These are phyloP conservation scores for Eilema depressum DNA, from an alignment of 2,888 invertebrate species.

Conservation along the genomic window DNA sequence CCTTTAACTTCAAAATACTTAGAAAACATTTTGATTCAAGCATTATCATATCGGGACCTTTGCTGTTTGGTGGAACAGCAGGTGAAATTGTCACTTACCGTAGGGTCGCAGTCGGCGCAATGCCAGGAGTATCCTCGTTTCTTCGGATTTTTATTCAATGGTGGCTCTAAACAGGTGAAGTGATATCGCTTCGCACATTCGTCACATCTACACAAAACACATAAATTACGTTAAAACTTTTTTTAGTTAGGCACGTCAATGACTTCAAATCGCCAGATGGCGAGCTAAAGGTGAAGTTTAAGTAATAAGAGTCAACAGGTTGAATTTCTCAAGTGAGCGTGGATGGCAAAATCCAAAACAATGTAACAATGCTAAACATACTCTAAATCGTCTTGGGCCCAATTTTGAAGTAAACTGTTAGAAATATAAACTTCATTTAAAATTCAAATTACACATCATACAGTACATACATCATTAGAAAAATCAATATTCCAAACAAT, in stretches of 20 bases:
- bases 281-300: neutral
- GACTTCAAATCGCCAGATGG: neutral
- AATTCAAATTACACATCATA: too few relatives aligned
- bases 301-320: neutral
- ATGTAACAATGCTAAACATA: too few relatives aligned
- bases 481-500: neutral
- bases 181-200: slow-evolving; percentile 96
- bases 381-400: too few relatives aligned
- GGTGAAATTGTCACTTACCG: slow-evolving; percentile 86
- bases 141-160: slow-evolving; percentile 97
- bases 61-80: neutral
- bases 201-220: slow-evolving; percentile 90
- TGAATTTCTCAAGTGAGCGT: too few relatives aligned
- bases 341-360: too few relatives aligned
- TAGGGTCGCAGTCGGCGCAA: slow-evolving; percentile 97
- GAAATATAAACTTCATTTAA: too few relatives aligned
- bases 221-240: slow-evolving; percentile 1
- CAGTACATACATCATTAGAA: too few relatives aligned
- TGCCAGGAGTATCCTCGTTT: slow-evolving; percentile 98
- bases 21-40: neutral
- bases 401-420: too few relatives aligned
- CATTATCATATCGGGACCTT: neutral
- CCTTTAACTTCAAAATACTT: too few relatives aligned
- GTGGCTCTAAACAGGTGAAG: slow-evolving; percentile 97
- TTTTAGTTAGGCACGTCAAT: neutral